Evolutionary conservation across 1,140 invertebrate genomes (phyloP).

Genomic region (Copidosoma floridanum): DNA sequence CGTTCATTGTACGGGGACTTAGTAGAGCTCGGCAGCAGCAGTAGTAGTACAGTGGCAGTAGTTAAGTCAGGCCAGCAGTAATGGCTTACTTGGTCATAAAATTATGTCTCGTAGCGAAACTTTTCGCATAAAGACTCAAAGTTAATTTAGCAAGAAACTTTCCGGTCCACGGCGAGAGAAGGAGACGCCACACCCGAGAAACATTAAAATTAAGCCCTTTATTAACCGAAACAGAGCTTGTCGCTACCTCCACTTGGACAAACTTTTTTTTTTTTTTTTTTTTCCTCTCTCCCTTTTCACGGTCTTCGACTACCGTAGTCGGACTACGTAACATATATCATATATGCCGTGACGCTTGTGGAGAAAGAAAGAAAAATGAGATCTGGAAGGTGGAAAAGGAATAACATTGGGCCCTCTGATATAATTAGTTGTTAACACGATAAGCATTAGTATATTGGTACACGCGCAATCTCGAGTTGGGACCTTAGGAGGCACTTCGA

Average conservation of each 20-base stretch:
- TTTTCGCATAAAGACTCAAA: slow-evolving; percentile 27
- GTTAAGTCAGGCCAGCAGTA: too few relatives aligned
- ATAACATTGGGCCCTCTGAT: too few relatives aligned
- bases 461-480: too few relatives aligned
- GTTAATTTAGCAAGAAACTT: slow-evolving; percentile 29
- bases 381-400: too few relatives aligned
- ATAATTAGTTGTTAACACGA: too few relatives aligned
- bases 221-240: slow-evolving; percentile 21
- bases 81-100: slow-evolving; percentile 22
- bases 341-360: background rate
- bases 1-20: background rate
- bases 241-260: background rate
- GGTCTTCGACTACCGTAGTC: too few relatives aligned
- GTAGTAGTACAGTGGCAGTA: background rate
- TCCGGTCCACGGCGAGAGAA: background rate
- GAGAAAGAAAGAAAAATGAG: background rate
- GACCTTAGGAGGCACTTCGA: too few relatives aligned
- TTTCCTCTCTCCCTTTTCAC: too few relatives aligned
- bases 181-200: slow-evolving; percentile 23
- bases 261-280: too few relatives aligned
- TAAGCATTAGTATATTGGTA: too few relatives aligned
- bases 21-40: background rate
- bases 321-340: too few relatives aligned
- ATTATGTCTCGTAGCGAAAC: slow-evolving; percentile 23
- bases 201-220: slow-evolving; percentile 24